These are phyloP conservation scores for Oasisia sp. DNA, from an alignment of 2,888 invertebrate genomes.

Conservation along the genomic window DNA sequence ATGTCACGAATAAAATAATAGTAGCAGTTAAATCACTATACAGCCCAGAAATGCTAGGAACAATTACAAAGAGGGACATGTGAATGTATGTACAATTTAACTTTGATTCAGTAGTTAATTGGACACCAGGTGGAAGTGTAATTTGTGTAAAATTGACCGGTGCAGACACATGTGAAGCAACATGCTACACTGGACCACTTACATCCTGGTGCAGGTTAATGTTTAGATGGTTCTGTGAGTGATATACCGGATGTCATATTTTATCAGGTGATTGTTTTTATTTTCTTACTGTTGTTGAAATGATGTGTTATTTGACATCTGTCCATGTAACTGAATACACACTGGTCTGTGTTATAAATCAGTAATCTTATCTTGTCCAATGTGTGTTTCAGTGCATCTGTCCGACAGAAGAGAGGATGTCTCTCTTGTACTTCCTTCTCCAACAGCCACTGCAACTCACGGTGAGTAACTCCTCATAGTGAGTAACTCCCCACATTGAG, in stretches of 20 bases:
- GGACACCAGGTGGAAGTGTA: too few relatives aligned
- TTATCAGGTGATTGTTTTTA: not conserved
- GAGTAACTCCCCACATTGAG: too few relatives aligned
- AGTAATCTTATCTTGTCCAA: not conserved
- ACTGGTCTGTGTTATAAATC: not conserved
- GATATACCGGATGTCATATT: slow-evolving; percentile 17
- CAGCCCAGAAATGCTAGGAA: too few relatives aligned
- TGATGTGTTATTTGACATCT: not conserved
- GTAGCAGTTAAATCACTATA: too few relatives aligned
- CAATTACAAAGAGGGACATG: too few relatives aligned
- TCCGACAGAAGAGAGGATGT: slow-evolving; percentile 60
- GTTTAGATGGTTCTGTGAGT: not conserved
- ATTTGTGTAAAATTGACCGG: too few relatives aligned
- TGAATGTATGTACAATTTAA: too few relatives aligned
- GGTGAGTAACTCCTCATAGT: slow-evolving; percentile 44
- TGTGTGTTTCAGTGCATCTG: slow-evolving; percentile 58
- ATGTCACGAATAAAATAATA: not conserved
- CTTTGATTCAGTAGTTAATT: too few relatives aligned
- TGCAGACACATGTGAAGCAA: not conserved
- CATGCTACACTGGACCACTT: not conserved
- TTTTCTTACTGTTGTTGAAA: not conserved
- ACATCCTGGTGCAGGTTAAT: not conserved
- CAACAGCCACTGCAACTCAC: slow-evolving; percentile 63
- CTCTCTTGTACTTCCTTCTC: slow-evolving; percentile 54
- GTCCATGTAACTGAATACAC: not conserved